Conservation (phyloP, 2,888 invertebrate species). For the Machimus rusticus region DNA sequence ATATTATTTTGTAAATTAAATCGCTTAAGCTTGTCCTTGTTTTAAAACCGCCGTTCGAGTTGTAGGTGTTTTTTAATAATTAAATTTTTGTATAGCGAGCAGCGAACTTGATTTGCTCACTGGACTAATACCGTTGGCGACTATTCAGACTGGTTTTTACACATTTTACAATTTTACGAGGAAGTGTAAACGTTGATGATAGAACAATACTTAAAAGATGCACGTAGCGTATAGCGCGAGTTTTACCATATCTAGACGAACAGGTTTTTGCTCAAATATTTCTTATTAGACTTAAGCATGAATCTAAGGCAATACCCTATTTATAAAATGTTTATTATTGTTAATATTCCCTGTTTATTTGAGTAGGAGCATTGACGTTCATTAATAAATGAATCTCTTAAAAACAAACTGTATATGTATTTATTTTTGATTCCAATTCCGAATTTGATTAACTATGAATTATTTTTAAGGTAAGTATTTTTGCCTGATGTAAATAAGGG, state of each 20-base stretch:
- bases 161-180: background rate
- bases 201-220: background rate
- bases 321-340: slow-evolving; percentile 14
- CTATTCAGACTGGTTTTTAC: background rate
- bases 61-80: background rate
- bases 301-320: background rate
- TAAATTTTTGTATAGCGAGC: background rate
- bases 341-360: background rate
- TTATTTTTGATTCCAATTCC: background rate
- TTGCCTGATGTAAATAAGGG: too few relatives aligned
- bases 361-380: background rate
- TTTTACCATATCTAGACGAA: background rate
- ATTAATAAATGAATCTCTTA: background rate
- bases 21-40: background rate
- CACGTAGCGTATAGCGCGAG: background rate
- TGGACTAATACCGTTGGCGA: background rate
- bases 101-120: background rate
- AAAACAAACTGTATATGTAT: background rate
- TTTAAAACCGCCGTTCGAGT: background rate
- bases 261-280: background rate
- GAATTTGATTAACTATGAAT: too few relatives aligned
- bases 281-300: background rate
- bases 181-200: background rate
- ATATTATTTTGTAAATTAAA: background rate
- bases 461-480: too few relatives aligned